These are phyloP conservation scores for Ellobium chinense DNA, from an alignment of 2,888 invertebrate species.

Conservation along the genomic window DNA sequence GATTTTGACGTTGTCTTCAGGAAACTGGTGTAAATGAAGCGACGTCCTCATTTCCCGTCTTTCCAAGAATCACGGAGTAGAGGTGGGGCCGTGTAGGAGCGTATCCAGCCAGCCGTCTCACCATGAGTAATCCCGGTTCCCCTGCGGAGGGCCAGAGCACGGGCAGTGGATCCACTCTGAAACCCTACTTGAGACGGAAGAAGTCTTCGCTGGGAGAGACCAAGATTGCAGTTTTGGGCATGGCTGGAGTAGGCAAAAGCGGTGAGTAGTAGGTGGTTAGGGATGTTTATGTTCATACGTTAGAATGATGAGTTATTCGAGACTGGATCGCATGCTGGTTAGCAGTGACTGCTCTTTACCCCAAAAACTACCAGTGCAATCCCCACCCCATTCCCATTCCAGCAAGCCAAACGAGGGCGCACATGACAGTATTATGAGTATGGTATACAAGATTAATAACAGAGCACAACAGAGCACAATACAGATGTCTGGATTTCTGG, in stretches of 20 bases:
- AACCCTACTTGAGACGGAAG: slow-evolving; percentile 70
- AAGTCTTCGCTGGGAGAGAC: slow-evolving; percentile 74
- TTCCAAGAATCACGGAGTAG: neutral
- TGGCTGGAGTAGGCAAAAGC: slow-evolving; percentile 71
- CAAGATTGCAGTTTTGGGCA: slow-evolving; percentile 71
- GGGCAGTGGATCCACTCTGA: slow-evolving; percentile 57
- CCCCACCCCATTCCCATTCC: too few relatives aligned
- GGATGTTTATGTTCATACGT: too few relatives aligned
- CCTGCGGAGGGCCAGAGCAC: slow-evolving; percentile 52
- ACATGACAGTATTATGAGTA: too few relatives aligned
- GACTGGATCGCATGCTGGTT: too few relatives aligned
- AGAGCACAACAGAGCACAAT: too few relatives aligned
- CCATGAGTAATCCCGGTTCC: slow-evolving; percentile 53
- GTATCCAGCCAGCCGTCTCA: neutral
- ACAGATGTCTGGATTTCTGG: too few relatives aligned
- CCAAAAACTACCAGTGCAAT: too few relatives aligned
- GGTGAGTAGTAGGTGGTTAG: slow-evolving; percentile 61
- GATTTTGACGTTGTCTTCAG: too few relatives aligned
- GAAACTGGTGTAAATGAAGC: neutral
- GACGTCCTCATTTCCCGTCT: neutral
- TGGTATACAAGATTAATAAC: too few relatives aligned
- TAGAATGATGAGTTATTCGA: too few relatives aligned
- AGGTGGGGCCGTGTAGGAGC: neutral
- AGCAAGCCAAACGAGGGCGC: too few relatives aligned
- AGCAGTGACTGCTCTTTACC: too few relatives aligned